These are phyloP conservation scores for Lagria hirta DNA, from an alignment of 2,888 invertebrate species.

Conservation along the genomic window DNA sequence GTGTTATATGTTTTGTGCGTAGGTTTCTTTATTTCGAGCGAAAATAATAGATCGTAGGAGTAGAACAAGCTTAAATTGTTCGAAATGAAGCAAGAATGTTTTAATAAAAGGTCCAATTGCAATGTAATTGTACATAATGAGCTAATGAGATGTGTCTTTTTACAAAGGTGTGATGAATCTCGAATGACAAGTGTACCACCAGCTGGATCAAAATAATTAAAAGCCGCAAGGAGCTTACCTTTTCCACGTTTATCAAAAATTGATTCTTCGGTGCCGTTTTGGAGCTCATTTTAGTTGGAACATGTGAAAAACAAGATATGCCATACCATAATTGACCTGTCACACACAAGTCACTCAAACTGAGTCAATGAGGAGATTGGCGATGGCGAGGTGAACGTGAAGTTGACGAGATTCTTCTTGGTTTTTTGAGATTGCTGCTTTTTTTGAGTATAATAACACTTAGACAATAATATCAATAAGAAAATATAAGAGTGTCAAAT, in stretches of 20 bases:
- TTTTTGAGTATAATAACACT: conserved; percentile 18
- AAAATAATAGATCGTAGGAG: too few relatives aligned
- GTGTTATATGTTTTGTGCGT: too few relatives aligned
- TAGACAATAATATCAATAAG: conserved; percentile 26
- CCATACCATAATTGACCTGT: conserved; percentile 41
- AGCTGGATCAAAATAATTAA: neutral
- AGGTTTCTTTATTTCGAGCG: too few relatives aligned
- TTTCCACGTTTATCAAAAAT: conserved; percentile 36
- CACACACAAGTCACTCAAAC: too few relatives aligned
- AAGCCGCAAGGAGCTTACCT: conserved; percentile 35
- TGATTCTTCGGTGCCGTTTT: conserved; percentile 35
- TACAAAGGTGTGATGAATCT: conserved; percentile 18
- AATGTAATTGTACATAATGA: too few relatives aligned
- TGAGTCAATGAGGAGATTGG: too few relatives aligned
- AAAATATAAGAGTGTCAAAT: conserved; percentile 49
- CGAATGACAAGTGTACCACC: conserved; percentile 2
- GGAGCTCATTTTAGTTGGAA: conserved; percentile 38
- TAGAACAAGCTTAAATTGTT: too few relatives aligned
- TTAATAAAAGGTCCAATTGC: too few relatives aligned
- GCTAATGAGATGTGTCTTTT: conserved; percentile 15
- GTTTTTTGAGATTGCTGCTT: conserved; percentile 19
- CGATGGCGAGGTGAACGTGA: too few relatives aligned
- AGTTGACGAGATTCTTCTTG: conserved; percentile 14
- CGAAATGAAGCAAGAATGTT: too few relatives aligned
- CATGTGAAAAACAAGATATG: conserved; percentile 40